Evolutionary conservation across 2,797 vertebrate species (phyloP).

Genomic region (Garrulus glandarius): DNA sequence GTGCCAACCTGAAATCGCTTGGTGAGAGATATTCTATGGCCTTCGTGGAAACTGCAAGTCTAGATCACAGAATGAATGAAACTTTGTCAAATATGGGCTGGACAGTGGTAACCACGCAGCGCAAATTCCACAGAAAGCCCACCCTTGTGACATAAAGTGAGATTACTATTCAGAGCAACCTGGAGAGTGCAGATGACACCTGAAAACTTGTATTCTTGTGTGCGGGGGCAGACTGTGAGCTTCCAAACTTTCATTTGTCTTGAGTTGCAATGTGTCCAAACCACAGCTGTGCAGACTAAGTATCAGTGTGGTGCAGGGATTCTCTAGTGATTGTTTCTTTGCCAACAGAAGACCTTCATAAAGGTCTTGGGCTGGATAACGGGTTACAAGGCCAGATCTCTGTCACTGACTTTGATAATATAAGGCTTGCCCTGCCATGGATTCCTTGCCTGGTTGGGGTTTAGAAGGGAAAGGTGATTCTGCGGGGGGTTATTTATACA

Average conservation of each 20-base stretch:
- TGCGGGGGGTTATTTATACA: not conserved
- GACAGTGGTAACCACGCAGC: not conserved
- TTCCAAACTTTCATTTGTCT: not conserved
- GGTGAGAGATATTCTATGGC: not conserved
- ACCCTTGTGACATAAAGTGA: not conserved
- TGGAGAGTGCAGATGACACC: not conserved
- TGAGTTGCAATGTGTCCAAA: not conserved
- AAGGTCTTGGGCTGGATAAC: not conserved
- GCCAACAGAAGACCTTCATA: not conserved
- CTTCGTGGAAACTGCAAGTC: not conserved
- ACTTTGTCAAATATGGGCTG: not conserved
- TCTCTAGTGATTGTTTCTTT: not conserved
- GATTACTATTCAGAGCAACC: not conserved
- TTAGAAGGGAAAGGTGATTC: not conserved
- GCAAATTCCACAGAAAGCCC: not conserved
- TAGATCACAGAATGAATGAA: not conserved
- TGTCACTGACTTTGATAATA: not conserved
- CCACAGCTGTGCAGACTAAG: not conserved
- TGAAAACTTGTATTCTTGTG: not conserved
- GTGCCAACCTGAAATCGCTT: not conserved
- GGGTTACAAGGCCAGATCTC: not conserved
- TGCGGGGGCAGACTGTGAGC: not conserved
- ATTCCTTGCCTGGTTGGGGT: not conserved
- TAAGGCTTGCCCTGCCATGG: not conserved
- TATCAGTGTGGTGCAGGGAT: not conserved